Base-by-base conservation (phyloP, 2,888 invertebrate species). In the Philhelius pedissequus region DNA sequence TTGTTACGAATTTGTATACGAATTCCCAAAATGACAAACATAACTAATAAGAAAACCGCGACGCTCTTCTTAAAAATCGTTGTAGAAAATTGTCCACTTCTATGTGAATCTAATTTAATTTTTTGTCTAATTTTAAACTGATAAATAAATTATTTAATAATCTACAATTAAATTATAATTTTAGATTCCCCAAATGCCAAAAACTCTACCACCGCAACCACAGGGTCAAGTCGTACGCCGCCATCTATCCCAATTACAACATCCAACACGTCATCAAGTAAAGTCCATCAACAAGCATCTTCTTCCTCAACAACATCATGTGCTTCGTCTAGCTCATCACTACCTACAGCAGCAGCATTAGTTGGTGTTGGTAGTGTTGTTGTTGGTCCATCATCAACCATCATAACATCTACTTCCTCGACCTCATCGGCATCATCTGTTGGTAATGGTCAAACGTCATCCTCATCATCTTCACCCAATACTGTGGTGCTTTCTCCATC, bases 181-280 rank as follows among this genome's bases (percentile, higher is more conserved):
- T 2, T 58, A 89, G 90, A 89, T 83, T 87, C 87, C 77, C 62
- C 40, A 77, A 87, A 87, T 88, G 88, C 87, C 88, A 89, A 88
- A 88, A 86, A 69, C n/a, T 18, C 40, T 15, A 60, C 62, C 40
- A 71, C 25, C 45, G 54, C 11, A 18, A 11, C 48, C n/a, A n/a
- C n/a, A 13, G 27, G 52, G 25, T 75, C 62, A 74, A 52, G 70
- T 40, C 88, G 89, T 84, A 88, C 88, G 20, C 88, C 89, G 11
- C 89, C 89, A 70, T 86, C 89, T 20, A 56, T 86, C 58, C 32
- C 77, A 77, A 81, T 74, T 40, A 50, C 81, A 80, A 82, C 74
- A 50, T 43, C 60, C 30, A 50, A 83, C 62, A 52, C 81, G 22
- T 56, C 27, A 20, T 32, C 84, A 84, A 80, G 84, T 84, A 76